Base-by-base conservation (phyloP, 2,113 vertebrate species). In the Mesitornis unicolor region DNA sequence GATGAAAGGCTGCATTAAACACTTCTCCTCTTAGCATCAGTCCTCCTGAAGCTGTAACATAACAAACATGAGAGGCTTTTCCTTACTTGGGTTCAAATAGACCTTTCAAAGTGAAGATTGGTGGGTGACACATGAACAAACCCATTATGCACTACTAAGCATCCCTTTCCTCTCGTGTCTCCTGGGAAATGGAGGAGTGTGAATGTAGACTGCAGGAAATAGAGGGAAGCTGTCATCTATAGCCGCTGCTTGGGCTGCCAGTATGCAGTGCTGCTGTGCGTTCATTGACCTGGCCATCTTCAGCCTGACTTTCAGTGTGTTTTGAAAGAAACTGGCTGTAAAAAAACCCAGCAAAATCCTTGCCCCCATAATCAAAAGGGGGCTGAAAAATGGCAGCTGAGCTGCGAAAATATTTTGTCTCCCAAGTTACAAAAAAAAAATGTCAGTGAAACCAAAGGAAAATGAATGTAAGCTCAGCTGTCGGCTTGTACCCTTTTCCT, bases 141-240 rank as follows among this genome's bases (percentile, higher is more conserved):
- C 40, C 63, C 35, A 5, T 68, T 80, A 61, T 0, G 1, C 0
- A 0, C 14, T 48, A 16, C 31, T 77, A 74, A 64, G 31, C 28
- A 22, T 81, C 24, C 33, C n/a, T 73, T 78, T 95, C 31, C 54
- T 91, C 53, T 86, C 48, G 25, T 53, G 4, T 75, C 81, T 70
- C n/a, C n/a, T 2, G 3, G 25, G 50, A 42, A 70, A 18, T 48
- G 16, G 54, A 65, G 69, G 29, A 48, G 26, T 14, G 25, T 85
- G 18, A 28, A 38, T 75, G 11, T 6, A 82, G 64, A 11, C 16
- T 13, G 19, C 13, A 7, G 78, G 82, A 73, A 43, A 51, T 24
- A 16, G n/a, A 53, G 31, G n/a, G 60, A 69, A 84, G 9, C 40
- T 2, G 0, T 60, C 40, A 2, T 76, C 43, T 29, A 7, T 19